Evolutionary conservation across 2,888 invertebrate species (phyloP).

Genomic region (Melanostoma mellinum): DNA sequence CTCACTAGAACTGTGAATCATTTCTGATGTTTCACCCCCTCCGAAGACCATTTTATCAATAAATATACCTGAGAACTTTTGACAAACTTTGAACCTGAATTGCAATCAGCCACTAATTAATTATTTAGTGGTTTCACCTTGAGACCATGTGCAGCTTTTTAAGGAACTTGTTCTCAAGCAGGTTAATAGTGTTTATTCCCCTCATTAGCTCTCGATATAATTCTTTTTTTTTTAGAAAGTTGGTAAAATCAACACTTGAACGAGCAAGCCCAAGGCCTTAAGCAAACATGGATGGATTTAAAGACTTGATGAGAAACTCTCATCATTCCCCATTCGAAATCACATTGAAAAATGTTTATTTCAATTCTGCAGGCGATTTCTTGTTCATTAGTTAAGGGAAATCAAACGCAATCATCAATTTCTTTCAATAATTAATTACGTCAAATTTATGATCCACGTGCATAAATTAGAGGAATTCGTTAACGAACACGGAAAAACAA

Average conservation of each 20-base stretch:
- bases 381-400: conserved; percentile 10
- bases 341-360: neutral
- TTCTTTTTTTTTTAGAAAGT: conserved; percentile 28
- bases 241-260: neutral
- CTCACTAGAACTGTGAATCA: conserved; percentile 9
- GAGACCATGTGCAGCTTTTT: conserved; percentile 11
- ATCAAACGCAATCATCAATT: neutral
- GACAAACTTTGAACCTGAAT: conserved; percentile 6
- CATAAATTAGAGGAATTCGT: conserved; percentile 10
- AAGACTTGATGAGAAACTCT: neutral
- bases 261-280: neutral
- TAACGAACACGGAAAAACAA: neutral
- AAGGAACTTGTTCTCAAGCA: conserved; percentile 23
- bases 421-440: conserved; percentile 16
- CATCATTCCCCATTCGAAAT: conserved; percentile 1
- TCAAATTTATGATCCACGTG: neutral
- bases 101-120: conserved; percentile 31
- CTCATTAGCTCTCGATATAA: conserved; percentile 7
- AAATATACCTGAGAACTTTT: no score
- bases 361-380: conserved; percentile 13
- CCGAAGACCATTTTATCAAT: no score
- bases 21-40: neutral
- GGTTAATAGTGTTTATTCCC: neutral
- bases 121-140: conserved; percentile 7
- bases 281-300: conserved; percentile 5